Evolutionary conservation across 1,140 invertebrate species (phyloP), one percentile per base, ranked within the genome.

Genomic region (Choristoneura fumiferana): DNA sequence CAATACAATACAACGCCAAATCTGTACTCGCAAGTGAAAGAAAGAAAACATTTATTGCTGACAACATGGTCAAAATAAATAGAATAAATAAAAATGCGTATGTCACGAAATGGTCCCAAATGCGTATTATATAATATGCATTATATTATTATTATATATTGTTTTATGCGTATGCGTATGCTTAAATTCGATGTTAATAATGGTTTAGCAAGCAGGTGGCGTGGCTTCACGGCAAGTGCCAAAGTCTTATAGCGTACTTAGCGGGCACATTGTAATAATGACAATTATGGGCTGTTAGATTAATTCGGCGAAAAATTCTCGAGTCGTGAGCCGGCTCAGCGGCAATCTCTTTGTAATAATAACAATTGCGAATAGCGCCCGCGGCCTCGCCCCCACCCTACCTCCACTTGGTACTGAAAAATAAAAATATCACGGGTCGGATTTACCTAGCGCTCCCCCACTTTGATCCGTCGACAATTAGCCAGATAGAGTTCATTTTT

Each of bases 281-380:
- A 62, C 73, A 83, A 81, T 81, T 78, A 78, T 69, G 69, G 71
- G 63, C 69, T 72, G 76, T 74, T 62, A 64, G 57, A 76, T 76
- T 62, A 80, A 75, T 82, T 80, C 71, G 67, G 67, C 71, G 65
- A 81, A 87, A 84, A 84, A 79, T 57, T 65, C 66, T 74, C 69
- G 63, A 80, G 70, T 69, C 67, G 60, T 79, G 81, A 88, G 79
- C 82, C 79, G 77, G 81, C 81, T 86, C 75, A 84, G 67, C 72
- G 70, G 71, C 78, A 79, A 84, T 82, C 83, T 88, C 85, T 85
- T 85, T 86, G 85, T 86, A 88, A 88, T 86, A 88, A 86, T 78
- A 88, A 86, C 84, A 85, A 86, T 88, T 88, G 85, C 80, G 76
- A 79, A 83, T 73, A 75, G 62, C 71, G 78, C 84, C 71, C 71